These are phyloP conservation scores for Aspidiotus rigidus DNA, from an alignment of 2,888 invertebrate species.

Conservation along the genomic window DNA sequence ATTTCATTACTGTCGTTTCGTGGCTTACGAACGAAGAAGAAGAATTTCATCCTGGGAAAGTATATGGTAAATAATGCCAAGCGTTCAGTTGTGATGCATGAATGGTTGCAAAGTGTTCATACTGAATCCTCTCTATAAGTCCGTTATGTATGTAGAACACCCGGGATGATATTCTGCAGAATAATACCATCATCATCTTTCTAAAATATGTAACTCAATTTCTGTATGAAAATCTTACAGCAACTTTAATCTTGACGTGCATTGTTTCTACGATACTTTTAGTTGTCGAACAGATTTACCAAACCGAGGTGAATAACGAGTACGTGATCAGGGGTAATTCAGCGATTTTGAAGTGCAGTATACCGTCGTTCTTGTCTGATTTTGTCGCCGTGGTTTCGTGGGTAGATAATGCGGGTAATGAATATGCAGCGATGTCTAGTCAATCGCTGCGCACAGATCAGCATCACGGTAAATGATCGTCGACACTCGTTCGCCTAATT, in stretches of 20 bases:
- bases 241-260: no score
- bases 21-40: conserved; percentile 65
- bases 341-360: conserved; percentile 78
- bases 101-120: no score
- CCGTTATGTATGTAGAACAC: no score
- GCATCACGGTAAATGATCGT: no score
- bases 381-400: conserved; percentile 62
- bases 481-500: no score
- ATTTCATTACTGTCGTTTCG: conserved; percentile 56
- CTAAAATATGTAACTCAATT: no score
- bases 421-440: conserved; percentile 15
- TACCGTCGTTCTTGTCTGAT: conserved; percentile 82
- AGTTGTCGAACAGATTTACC: conserved; percentile 84
- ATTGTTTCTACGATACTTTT: conserved; percentile 41
- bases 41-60: conserved; percentile 55
- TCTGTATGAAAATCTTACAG: no score
- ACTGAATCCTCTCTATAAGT: no score
- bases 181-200: no score
- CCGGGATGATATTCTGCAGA: no score
- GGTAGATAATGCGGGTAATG: conserved; percentile 34
- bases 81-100: no score
- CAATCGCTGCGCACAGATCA: no score
- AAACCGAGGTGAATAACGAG: conserved; percentile 81
- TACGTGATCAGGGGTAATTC: conserved; percentile 82
- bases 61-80: conserved; percentile 36